These are phyloP conservation scores for Gymnobelideus leadbeateri DNA, from an alignment of 2,113 vertebrate species.

Conservation along the genomic window DNA sequence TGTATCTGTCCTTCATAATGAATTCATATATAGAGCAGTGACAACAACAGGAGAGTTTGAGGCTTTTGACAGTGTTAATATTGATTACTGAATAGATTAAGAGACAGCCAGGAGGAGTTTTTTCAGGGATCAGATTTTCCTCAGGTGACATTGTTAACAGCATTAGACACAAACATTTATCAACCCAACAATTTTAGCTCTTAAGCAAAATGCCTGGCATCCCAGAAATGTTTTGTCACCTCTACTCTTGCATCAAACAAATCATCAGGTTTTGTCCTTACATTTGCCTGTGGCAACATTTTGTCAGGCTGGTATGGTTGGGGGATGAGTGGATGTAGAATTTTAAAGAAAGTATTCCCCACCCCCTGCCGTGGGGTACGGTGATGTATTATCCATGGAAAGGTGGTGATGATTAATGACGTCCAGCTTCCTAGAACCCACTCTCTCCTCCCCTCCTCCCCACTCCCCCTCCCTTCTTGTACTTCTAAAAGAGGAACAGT, in stretches of 20 bases:
- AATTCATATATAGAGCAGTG: constrained; percentile 73
- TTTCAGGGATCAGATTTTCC: constrained; percentile 83
- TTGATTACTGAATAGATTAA: constrained; percentile 85
- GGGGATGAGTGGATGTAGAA: constrained; percentile 72
- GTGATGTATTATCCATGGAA: constrained; percentile 68
- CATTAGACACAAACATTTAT: constrained; percentile 79
- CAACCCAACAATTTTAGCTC: constrained; percentile 81
- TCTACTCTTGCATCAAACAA: constrained; percentile 83
- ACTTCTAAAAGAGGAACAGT: constrained; percentile 64
- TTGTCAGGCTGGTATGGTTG: constrained; percentile 70
- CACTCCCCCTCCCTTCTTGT: constrained; percentile 56
- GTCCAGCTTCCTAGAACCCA: constrained; percentile 52
- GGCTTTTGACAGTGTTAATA: constrained; percentile 80
- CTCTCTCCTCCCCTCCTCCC: constrained; percentile 39
- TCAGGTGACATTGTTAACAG: constrained; percentile 72
- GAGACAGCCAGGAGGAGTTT: constrained; percentile 81
- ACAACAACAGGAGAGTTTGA: constrained; percentile 74
- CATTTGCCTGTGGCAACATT: constrained; percentile 78
- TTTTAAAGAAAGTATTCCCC: constrained; percentile 71
- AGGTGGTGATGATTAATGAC: constrained; percentile 60
- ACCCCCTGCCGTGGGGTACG: constrained; percentile 57
- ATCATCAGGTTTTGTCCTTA: constrained; percentile 81
- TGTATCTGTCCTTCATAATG: constrained; percentile 71
- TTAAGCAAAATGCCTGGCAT: constrained; percentile 78
- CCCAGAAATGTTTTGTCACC: constrained; percentile 81